A percentile compares a stretch with the other conserved stretches of the same genome.
phyloP scores from a whole-genome alignment of 1,140 invertebrate genomes.

The Physella acuta region DNA sequence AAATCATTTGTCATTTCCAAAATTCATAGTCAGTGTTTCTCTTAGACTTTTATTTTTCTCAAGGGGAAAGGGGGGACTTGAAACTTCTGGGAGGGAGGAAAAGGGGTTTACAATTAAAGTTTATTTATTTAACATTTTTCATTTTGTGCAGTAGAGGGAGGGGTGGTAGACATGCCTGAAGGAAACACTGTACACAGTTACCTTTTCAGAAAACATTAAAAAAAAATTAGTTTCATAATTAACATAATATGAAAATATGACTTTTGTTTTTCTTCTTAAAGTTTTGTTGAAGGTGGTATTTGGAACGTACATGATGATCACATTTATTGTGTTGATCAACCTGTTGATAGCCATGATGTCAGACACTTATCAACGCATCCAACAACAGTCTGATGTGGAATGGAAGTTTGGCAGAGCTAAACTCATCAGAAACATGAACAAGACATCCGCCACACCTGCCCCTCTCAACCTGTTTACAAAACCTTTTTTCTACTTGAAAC shows the following conservation, averaged over 20 bases:
- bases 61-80: no score
- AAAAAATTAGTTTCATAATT: not conserved
- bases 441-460: constrained; percentile 94
- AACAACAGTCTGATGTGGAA: constrained; percentile 99
- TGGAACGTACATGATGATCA: constrained; percentile 95
- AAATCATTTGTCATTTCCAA: no score
- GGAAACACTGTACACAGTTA: no score
- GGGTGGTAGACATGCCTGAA: no score
- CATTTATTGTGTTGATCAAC: constrained; percentile 96
- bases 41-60: no score
- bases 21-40: no score
- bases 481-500: constrained; percentile 68
- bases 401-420: constrained; percentile 99
- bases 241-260: not conserved
- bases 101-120: no score
- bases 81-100: no score
- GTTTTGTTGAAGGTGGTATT: constrained; percentile 73
- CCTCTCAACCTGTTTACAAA: constrained; percentile 95
- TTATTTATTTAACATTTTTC: no score
- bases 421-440: constrained; percentile 97
- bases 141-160: no score
- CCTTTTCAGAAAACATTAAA: no score
- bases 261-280: constrained; percentile 25
- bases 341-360: constrained; percentile 99
- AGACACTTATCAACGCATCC: constrained; percentile 96